phyloP scores from a whole-genome alignment of 2,113 vertebrate species.

The Ameiurus melas region DNA sequence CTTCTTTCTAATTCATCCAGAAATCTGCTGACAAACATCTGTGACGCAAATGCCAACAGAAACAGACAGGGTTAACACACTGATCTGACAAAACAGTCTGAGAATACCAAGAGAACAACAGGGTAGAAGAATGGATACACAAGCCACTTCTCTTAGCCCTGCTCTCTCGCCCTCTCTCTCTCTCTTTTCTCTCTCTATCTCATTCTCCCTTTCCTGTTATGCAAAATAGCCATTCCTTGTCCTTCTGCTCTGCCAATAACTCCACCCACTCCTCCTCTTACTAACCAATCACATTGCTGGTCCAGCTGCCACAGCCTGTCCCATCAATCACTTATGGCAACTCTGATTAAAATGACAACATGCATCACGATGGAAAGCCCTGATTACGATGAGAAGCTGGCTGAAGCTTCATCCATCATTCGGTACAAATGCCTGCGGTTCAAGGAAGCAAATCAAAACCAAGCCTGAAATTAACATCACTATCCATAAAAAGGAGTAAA shows the following conservation, averaged over 20 bases:
- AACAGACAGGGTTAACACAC: too few species aligned
- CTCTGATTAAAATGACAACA: constrained; percentile 54
- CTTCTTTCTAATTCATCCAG: too few species aligned
- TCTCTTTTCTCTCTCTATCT: not conserved
- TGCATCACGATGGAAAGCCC: constrained; percentile 48
- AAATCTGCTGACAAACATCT: too few species aligned
- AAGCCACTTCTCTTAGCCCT: not conserved
- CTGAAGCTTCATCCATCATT: constrained; percentile 45
- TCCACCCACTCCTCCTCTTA: constrained; percentile 12
- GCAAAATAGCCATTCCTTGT: constrained; percentile 30
- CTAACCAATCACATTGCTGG: constrained; percentile 37
- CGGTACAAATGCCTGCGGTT: constrained; percentile 20
- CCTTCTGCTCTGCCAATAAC: constrained; percentile 25
- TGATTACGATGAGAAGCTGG: constrained; percentile 48
- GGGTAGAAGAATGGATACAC: not conserved
- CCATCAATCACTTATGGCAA: constrained; percentile 42
- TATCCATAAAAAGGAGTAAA: constrained; percentile 4
- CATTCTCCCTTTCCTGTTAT: not conserved
- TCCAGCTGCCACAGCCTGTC: constrained; percentile 40
- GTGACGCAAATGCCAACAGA: too few species aligned
- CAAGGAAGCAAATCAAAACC: constrained; percentile 31
- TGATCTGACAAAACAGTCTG: not conserved
- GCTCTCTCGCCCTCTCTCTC: not conserved
- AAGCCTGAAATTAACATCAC: constrained; percentile 26
- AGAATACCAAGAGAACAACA: not conserved